Percentiles rank a stretch among this genome's conserved stretches.
Conservation (phyloP, 2,113 vertebrate species). For the Lophotis ruficrista region DNA sequence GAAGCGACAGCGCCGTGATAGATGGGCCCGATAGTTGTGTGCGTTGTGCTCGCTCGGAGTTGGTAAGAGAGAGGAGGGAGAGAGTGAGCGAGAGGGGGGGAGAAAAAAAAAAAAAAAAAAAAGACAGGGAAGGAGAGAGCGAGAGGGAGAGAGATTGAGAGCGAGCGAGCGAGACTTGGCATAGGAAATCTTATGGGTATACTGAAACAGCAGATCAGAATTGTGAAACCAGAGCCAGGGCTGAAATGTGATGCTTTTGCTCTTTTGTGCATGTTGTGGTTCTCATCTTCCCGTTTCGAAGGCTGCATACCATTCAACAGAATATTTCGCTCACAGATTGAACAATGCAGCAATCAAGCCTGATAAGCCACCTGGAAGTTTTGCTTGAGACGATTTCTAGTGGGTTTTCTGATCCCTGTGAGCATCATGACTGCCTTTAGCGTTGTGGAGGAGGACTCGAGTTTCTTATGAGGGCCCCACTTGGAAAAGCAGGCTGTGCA, state of each 20-base stretch:
- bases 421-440: conserved; percentile 81
- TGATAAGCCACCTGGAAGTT: conserved; percentile 77
- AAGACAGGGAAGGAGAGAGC: conserved; percentile 58
- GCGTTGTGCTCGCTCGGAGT: conserved; percentile 72
- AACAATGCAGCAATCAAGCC: conserved; percentile 74
- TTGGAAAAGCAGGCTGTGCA: conserved; percentile 78
- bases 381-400: conserved; percentile 77
- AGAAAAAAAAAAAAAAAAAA: conserved; percentile 39
- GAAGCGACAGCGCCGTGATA: conserved; percentile 59
- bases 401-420: conserved; percentile 80
- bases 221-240: conserved; percentile 77
- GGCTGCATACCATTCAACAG: conserved; percentile 66
- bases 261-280: conserved; percentile 72
- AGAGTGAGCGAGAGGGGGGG: conserved; percentile 37
- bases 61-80: conserved; percentile 61
- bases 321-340: conserved; percentile 72
- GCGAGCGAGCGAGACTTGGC: conserved; percentile 69
- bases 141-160: conserved; percentile 49
- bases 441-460: conserved; percentile 83
- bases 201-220: conserved; percentile 76
- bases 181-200: conserved; percentile 71
- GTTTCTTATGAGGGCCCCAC: conserved; percentile 78
- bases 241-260: conserved; percentile 79
- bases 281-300: conserved; percentile 65
- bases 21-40: conserved; percentile 66